These are phyloP conservation scores for Sialis lutaria DNA, from an alignment of 2,888 invertebrate species.

Conservation along the genomic window DNA sequence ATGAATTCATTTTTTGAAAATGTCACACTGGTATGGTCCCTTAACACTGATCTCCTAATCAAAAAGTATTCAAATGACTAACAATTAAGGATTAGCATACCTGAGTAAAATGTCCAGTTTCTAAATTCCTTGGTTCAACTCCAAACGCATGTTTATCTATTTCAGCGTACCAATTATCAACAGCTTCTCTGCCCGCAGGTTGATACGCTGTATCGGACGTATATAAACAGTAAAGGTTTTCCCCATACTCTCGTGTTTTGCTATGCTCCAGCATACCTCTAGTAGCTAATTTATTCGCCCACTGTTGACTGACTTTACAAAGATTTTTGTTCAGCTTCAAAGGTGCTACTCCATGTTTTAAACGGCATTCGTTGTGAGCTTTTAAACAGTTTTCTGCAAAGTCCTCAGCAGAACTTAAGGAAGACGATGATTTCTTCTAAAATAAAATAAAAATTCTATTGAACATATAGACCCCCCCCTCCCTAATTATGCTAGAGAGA, in stretches of 20 bases:
- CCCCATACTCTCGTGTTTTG: constrained; percentile 36
- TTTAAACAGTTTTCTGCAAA: constrained; percentile 33
- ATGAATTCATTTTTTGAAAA: too few species aligned
- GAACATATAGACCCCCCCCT: too few species aligned
- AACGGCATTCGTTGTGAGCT: constrained; percentile 38
- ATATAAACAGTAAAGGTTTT: constrained; percentile 55
- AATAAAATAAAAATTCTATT: too few species aligned
- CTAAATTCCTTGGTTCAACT: constrained; percentile 41
- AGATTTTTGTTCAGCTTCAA: constrained; percentile 35
- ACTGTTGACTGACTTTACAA: constrained; percentile 30
- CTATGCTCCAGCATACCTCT: constrained; percentile 35
- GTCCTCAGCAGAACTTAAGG: constrained; percentile 18
- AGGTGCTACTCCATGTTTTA: constrained; percentile 35
- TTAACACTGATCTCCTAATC: too few species aligned
- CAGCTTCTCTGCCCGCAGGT: constrained; percentile 47
- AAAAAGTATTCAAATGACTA: too few species aligned
- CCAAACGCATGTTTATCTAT: constrained; percentile 52
- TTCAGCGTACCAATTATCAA: constrained; percentile 63
- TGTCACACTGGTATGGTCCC: too few species aligned
- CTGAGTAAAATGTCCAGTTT: constrained; percentile 57
- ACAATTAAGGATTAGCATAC: constrained; percentile 20
- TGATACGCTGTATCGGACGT: constrained; percentile 45
- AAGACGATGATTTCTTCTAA: neutral
- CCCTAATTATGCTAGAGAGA: too few species aligned
- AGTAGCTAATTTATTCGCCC: constrained; percentile 33